Base-by-base conservation (phyloP, 1,140 invertebrate genomes). In the Branchinecta lindahli region DNA sequence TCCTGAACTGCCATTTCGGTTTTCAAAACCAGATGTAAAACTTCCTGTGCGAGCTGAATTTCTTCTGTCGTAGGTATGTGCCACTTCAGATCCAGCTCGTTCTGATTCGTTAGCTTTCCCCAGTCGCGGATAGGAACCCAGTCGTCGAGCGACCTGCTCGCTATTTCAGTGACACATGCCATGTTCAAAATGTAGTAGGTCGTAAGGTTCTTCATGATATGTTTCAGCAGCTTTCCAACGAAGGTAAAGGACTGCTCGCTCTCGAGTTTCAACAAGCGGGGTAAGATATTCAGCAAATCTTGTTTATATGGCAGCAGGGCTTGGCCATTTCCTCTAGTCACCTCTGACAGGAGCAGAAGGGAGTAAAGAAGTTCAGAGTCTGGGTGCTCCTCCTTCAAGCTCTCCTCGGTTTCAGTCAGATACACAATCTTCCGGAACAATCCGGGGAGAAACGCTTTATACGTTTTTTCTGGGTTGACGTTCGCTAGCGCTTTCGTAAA, bases 291-390 rank as follows among this genome's bases (percentile, higher is more conserved):
- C 2, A 82, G 71, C 8, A 91, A 75, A 33, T 81, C 77, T 9
- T 84, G 81, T 44, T 86, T 80, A 75, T 89, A 86, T 3, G 83
- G 81, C 4, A 88, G 67, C 18, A 91, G 74, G 44, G 82, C 78
- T 3, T 76, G 74, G 0, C 88, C 87, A 70, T 85, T 81, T 72
- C 86, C 84, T 21, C 83, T 78, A 66, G 83, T 72, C 74, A 90
- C 83, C 77, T 88, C 84, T 69, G 87, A 86, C 9, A 94, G 76
- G 33, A 95, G 77, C 0, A 89, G 80, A 45, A 94, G 78, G 74
- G 88, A 86, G 78, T 91, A 94, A 0, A 91, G 77, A 8, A 95
- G 80, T 72, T 91, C 86, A 73, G 88, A 85, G 73, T 92, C 88
- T 3, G 92, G 77, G 73, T 85, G 85, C 76, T 93, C 90, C 73